Evolutionary conservation across 92 coral and sea anemone species (phyloP), one percentile per base, ranked within the genome.

Genomic region (Bergia puertoricense): DNA sequence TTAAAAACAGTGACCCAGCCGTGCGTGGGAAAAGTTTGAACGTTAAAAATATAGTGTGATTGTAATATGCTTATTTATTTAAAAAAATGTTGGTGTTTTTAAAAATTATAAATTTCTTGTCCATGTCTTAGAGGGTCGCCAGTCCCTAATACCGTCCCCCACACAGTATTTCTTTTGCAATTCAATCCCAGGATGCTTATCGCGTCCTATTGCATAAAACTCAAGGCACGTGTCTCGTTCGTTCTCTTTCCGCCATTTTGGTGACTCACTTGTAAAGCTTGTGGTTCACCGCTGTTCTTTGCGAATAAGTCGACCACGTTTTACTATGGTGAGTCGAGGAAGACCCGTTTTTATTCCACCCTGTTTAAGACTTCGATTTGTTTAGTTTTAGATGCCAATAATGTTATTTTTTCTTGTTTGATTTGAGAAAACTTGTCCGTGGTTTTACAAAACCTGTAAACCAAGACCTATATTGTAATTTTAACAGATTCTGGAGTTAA

Each of bases 271-370:
- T 86, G 88, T 69, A 41, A 92, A 94, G 73, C 30, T 76, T 86
- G 90, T 94, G 99, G 99, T 94, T 97, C 99, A 97, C 99, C 99
- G 93, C 99, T 97, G 95, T 95, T 97, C 99, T 51, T 80, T 74
- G 83, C 94, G 99, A 95, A 95, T 97, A 97, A 93, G 99, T 97
- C 95, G 99, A 92, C 99, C 99, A 95, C 92, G 89, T 85, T 90
- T 87, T 78, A 91, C 88, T 74, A 97, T 97, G 99, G 99, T 97
- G 88, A 86, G 96, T 71, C 72, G 36, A 56, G 16, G 15, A 57
- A 77, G n/a, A 48, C 6, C 36, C 0, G 37, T 23, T 59, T 22
- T 5, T 45, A 42, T 77, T 65, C 39, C 10, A 39, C 13, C 56
- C 50, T 72, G 36, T 62, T 41, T 67, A 22, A 54, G 16, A 0